Base-by-base conservation (phyloP, 2,113 vertebrate genomes). In the Planiliza haematocheilus region DNA sequence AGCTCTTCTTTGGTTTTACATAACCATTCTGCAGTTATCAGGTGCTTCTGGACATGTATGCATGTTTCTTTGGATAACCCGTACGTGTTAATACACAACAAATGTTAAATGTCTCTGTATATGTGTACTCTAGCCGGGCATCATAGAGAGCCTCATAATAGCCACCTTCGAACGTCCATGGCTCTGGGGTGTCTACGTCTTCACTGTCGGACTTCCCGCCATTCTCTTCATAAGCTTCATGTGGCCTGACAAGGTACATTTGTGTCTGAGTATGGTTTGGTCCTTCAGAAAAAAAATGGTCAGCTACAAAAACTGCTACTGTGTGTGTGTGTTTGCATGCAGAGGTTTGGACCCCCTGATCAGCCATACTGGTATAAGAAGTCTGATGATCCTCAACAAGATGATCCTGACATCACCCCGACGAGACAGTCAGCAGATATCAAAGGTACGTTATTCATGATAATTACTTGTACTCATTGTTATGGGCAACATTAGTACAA, bases 351-450 rank as follows among this genome's bases (percentile, higher is more conserved):
- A 0, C 94, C 93, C 5, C 72, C 90, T 39, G 83, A 94, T 77
- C 74, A 93, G 57, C 75, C 91, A 2, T 94, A 94, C 64, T 94
- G 92, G 70, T 94, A 94, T 41, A 95, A 95, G 85, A 95, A 94
- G 72, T 84, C 81, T 60, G 94, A 95, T 53, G 92, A 93, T 10
- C 70, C 39, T 41, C 93, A 93, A 61, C 70, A 84, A 53, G 93
- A 94, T 48, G 81, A 90, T 56, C 69, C 38, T 7, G 69, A 85
- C 20, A 7, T 16, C 7, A 51, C 60, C 14, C 12, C 7, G 10
- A 5, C 0, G 42, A 65, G 13, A 11, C 7, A 56, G 1, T 7
- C 49, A 1, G 21, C 13, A 7, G 7, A 56, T 3, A 38, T 3
- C 8, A 67, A 38, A 43, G 84, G 86, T 84, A 59, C n/a, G 7